These are phyloP conservation scores for Leptopilina boulardi DNA, from an alignment of 1,140 invertebrate species.

Conservation along the genomic window DNA sequence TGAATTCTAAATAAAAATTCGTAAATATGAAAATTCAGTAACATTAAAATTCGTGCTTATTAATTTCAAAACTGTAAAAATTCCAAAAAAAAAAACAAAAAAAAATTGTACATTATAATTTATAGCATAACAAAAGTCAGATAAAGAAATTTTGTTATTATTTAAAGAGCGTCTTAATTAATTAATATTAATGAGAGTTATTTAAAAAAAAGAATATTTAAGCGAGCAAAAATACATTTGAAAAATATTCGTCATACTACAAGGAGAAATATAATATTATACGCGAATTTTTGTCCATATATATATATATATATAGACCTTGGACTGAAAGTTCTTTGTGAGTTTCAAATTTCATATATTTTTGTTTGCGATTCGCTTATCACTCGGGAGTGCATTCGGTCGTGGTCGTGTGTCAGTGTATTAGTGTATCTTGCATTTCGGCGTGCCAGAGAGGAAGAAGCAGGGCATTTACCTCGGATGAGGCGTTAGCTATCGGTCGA, in stretches of 20 bases:
- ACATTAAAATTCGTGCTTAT: too few relatives aligned
- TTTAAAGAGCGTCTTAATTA: too few relatives aligned
- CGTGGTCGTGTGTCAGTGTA: background rate
- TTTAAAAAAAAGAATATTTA: too few relatives aligned
- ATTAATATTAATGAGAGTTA: too few relatives aligned
- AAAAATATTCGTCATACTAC: background rate
- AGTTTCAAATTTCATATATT: conserved; percentile 54
- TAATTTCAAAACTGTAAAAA: too few relatives aligned
- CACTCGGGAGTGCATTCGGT: conserved; percentile 9
- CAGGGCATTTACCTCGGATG: conserved; percentile 62
- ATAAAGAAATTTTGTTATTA: too few relatives aligned
- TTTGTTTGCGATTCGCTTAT: conserved; percentile 45
- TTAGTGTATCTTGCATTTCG: conserved; percentile 37
- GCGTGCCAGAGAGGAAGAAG: conserved; percentile 45
- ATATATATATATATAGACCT: too few relatives aligned
- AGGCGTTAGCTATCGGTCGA: conserved; percentile 70
- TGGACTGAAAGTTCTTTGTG: conserved; percentile 22
- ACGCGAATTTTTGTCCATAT: background rate
- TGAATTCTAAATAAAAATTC: too few relatives aligned
- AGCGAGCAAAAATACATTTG: background rate
- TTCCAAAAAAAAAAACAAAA: too few relatives aligned
- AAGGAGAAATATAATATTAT: background rate
- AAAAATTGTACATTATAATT: too few relatives aligned
- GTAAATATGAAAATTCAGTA: too few relatives aligned
- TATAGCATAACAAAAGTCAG: too few relatives aligned